Evolutionary conservation across 35 echinoderm and acorn worm species (phyloP), one percentile per base, ranked within the genome.

Genomic region (Holothuria glaberrima): DNA sequence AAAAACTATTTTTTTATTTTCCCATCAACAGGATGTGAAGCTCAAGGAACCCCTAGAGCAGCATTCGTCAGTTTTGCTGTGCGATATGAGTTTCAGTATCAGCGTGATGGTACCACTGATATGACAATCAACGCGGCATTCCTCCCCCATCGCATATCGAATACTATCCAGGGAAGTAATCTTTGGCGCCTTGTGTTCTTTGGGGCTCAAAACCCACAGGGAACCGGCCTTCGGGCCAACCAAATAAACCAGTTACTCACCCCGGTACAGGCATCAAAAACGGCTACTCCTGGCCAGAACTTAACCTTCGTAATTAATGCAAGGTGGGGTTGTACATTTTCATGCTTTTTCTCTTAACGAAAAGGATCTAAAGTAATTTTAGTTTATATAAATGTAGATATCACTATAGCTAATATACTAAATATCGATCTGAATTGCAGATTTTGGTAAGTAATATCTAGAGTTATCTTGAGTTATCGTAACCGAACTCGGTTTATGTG

Each of bases 271-370:
- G 56, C 31, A 38, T 59, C 52, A 9, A 24, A 29, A 14, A 59
- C 80, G 18, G 80, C 80, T 64, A 27, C 9, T 84, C 80, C 80
- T 31, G 80, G 80, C 30, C 80, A 84, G 56, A 84, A 84, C 30
- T 32, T 84, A 2, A 60, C 80, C 10, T 84, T 84, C 24, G 56
- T 63, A 16, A 54, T 56, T 33, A 30, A 48, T 9, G 48, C 80
- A 24, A 84, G 80, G 80, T 84, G 36, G 7, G 36, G 36, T 41
- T 41, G 36, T 2, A 41, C 36, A 41, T 41, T 2, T 41, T 41
- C 7, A 41, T n/a, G 36, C 36, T 41, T 4, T 41, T n/a, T n/a
- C n/a, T n/a, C n/a, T n/a, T n/a, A n/a, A n/a, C n/a, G n/a, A n/a
- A n/a, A n/a, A n/a, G n/a, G n/a, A n/a, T n/a, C n/a, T n/a, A n/a